These are phyloP conservation scores for Coregonus sp. DNA, from an alignment of 2,797 vertebrate genomes.

Conservation along the genomic window DNA sequence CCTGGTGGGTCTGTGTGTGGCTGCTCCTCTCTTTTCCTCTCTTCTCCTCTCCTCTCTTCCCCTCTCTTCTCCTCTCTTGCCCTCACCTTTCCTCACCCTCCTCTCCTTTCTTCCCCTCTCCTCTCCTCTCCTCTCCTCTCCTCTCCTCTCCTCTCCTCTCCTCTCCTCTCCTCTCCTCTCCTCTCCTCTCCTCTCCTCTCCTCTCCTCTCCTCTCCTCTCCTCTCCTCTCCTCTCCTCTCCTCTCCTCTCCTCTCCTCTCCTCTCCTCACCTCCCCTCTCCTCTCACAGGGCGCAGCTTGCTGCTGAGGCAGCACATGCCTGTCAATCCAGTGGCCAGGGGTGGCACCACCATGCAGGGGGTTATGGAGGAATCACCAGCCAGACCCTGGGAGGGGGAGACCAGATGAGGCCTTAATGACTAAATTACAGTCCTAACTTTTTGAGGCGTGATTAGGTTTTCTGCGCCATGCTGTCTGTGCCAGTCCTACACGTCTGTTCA, in stretches of 20 bases:
- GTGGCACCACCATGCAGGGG: conserved; percentile 34
- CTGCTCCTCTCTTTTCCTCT: too few relatives aligned
- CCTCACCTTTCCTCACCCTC: too few relatives aligned
- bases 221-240: too few relatives aligned
- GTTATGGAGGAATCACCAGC: conserved; percentile 46
- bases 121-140: too few relatives aligned
- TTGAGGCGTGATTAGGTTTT: conserved; percentile 63
- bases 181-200: too few relatives aligned
- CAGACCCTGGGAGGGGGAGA: conserved; percentile 49
- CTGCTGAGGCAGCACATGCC: conserved; percentile 68
- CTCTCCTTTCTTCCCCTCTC: too few relatives aligned
- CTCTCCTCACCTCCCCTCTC: neutral
- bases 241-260: too few relatives aligned
- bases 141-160: too few relatives aligned
- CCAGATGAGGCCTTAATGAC: conserved; percentile 51
- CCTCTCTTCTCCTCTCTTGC: conserved; percentile 7
- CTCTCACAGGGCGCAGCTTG: conserved; percentile 31
- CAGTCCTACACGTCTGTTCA: conserved; percentile 53
- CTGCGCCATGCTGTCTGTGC: conserved; percentile 26
- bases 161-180: too few relatives aligned
- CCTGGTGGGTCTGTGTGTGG: neutral
- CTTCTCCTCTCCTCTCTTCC: too few relatives aligned
- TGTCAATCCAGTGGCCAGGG: conserved; percentile 57
- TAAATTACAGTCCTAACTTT: conserved; percentile 52
- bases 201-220: too few relatives aligned